These are phyloP conservation scores for Tapirus terrestris DNA, from an alignment of 2,113 vertebrate genomes.

Conservation along the genomic window DNA sequence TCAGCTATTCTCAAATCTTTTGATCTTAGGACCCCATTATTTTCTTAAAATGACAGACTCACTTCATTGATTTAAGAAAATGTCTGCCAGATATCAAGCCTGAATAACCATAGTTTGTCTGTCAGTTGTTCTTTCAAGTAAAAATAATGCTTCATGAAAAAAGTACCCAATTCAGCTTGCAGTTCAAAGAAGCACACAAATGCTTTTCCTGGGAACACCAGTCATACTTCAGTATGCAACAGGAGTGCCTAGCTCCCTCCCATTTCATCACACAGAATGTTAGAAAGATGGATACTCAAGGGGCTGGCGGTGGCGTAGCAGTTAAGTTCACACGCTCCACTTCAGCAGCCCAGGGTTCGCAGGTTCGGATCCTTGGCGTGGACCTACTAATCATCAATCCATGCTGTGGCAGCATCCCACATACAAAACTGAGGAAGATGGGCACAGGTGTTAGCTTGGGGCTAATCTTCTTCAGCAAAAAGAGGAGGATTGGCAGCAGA, in stretches of 20 bases:
- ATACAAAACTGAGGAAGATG: no score
- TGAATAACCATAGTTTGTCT: background rate
- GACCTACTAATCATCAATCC: no score
- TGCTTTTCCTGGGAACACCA: background rate
- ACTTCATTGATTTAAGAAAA: background rate
- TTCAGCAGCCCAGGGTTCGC: no score
- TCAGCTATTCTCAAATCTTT: background rate
- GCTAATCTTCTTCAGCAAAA: no score
- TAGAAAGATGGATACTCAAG: background rate
- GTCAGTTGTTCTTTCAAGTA: background rate
- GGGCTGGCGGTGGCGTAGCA: no score
- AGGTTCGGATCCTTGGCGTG: no score
- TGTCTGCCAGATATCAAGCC: background rate
- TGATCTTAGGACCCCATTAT: background rate
- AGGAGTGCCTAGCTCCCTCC: background rate
- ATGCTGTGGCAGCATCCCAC: no score
- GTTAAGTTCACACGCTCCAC: no score
- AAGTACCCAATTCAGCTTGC: background rate
- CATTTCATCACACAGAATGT: background rate
- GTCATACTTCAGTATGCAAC: background rate
- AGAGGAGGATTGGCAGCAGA: no score
- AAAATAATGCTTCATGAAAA: background rate
- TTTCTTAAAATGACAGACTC: background rate
- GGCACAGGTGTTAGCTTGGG: no score
- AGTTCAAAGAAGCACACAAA: background rate